These are phyloP conservation scores for Hafferia zeledoni DNA, from an alignment of 2,797 vertebrate species.

Conservation along the genomic window DNA sequence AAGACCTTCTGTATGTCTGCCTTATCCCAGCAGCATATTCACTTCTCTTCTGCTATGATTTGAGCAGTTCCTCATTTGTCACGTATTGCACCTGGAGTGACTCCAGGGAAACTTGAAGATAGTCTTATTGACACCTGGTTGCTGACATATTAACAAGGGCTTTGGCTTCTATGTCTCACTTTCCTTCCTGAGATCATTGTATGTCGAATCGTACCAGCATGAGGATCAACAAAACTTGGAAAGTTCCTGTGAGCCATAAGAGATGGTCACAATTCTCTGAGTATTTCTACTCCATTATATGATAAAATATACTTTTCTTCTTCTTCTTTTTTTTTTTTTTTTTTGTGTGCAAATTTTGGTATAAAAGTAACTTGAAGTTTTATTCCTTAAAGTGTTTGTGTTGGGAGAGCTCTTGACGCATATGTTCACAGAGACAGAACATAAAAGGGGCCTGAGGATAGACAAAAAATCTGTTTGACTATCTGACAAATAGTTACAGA, in stretches of 20 bases:
- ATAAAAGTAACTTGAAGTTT: conserved; percentile 44
- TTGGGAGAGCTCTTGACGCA: conserved; percentile 57
- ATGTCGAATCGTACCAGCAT: neutral
- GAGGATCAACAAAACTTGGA: neutral
- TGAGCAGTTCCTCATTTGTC: neutral
- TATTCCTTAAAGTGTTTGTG: conserved; percentile 62
- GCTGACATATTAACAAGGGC: neutral
- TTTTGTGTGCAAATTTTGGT: conserved; percentile 2
- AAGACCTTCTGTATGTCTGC: neutral
- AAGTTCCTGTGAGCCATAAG: neutral
- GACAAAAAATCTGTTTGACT: conserved; percentile 70
- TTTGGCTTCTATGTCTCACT: neutral
- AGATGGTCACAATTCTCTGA: neutral
- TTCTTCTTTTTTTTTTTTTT: neutral
- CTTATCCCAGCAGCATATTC: neutral
- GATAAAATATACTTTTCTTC: neutral
- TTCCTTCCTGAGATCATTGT: neutral
- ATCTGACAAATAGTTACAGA: conserved; percentile 65
- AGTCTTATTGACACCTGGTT: neutral
- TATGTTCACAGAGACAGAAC: conserved; percentile 61
- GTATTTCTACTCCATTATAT: neutral
- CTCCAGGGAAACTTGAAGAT: neutral
- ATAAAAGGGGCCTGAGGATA: conserved; percentile 65
- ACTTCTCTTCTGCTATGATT: neutral
- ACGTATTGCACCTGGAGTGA: neutral